phyloP scores from a whole-genome alignment of 2,797 vertebrate species.

The Peromyscus attwateri region DNA sequence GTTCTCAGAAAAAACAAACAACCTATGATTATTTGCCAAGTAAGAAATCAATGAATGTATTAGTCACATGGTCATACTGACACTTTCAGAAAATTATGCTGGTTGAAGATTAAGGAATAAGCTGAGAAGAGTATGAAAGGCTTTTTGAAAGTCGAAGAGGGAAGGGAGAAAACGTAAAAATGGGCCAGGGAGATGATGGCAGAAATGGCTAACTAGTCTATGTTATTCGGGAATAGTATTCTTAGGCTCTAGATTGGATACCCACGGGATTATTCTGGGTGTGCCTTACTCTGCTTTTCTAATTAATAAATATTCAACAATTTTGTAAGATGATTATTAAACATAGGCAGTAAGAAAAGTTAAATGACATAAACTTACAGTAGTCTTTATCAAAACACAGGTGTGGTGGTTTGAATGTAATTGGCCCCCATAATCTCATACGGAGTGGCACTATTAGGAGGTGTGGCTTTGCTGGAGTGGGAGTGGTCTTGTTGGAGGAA shows the following conservation, averaged over 20 bases:
- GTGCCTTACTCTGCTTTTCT: neutral
- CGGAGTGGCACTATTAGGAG: too few relatives aligned
- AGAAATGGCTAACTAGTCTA: neutral
- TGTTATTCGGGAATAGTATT: neutral
- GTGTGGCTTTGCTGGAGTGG: too few relatives aligned
- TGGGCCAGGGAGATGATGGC: neutral
- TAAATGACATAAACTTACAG: constrained; percentile 42
- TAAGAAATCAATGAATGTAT: neutral
- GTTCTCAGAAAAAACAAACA: neutral
- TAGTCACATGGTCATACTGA: neutral
- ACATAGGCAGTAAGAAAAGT: constrained; percentile 23
- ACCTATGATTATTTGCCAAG: neutral
- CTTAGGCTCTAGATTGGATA: neutral
- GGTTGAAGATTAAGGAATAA: neutral
- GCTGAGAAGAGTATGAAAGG: neutral
- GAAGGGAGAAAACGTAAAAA: neutral
- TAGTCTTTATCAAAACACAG: constrained; percentile 38
- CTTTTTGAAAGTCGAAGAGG: neutral
- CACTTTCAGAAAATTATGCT: constrained; percentile 22
- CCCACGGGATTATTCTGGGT: neutral
- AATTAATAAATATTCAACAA: constrained; percentile 10
- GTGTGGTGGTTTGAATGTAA: neutral
- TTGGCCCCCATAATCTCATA: neutral
- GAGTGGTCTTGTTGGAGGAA: too few relatives aligned
- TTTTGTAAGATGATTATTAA: constrained; percentile 4